These are phyloP conservation scores for Artemia franciscana DNA, from an alignment of 1,140 invertebrate genomes.

Conservation along the genomic window DNA sequence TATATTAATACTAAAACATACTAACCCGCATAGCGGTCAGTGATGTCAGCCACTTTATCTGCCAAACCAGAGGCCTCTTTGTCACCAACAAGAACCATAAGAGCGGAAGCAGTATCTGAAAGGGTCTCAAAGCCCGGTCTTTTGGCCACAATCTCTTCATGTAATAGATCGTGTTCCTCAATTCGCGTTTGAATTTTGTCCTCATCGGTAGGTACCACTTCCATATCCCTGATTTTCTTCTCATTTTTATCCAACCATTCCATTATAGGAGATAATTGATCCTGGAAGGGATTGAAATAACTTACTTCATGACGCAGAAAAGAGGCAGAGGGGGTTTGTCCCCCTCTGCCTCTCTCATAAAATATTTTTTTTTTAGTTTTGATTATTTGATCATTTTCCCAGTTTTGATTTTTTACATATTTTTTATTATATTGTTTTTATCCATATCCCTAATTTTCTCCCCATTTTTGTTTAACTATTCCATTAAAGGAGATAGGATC, in stretches of 20 bases:
- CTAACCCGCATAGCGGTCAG: slow-evolving; percentile 30
- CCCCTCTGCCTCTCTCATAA: slow-evolving; percentile 20
- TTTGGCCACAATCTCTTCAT: slow-evolving; percentile 65
- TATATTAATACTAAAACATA: no score
- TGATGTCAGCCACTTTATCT: slow-evolving; percentile 58
- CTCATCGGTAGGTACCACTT: slow-evolving; percentile 73
- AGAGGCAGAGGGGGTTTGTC: no score
- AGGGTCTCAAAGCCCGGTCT: slow-evolving; percentile 63
- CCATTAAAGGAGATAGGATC: no score
- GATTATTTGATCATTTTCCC: slow-evolving; percentile 4
- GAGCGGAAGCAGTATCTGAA: slow-evolving; percentile 56
- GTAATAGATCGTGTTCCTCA: slow-evolving; percentile 53
- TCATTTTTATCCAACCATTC: slow-evolving; percentile 78
- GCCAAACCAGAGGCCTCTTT: slow-evolving; percentile 66
- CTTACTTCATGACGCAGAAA: no score
- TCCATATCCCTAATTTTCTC: no score
- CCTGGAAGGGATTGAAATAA: no score
- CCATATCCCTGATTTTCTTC: slow-evolving; percentile 63
- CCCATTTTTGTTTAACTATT: no score
- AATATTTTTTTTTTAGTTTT: slow-evolving; percentile 17
- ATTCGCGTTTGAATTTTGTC: slow-evolving; percentile 73
- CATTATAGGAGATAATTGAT: slow-evolving; percentile 61
- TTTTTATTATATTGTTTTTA: no score
- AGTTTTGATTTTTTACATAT: no score
- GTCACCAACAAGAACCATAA: slow-evolving; percentile 74